Percentiles rank a stretch among this genome's conserved stretches.
These are phyloP conservation scores for Rhorus exstirpatorius DNA, from an alignment of 2,888 invertebrate species.

Conservation along the genomic window DNA sequence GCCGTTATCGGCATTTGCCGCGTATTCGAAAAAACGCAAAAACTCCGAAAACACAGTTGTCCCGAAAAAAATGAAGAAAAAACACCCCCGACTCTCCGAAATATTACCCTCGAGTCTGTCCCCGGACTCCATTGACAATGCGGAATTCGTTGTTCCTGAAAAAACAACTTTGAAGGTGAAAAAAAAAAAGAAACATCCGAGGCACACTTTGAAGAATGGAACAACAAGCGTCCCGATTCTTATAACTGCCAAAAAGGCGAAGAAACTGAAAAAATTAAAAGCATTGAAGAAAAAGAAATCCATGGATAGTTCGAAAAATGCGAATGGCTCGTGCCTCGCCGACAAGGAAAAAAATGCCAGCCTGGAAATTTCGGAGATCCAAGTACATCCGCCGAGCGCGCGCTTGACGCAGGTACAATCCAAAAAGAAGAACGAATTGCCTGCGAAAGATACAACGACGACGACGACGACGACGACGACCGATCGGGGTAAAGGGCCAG, in stretches of 20 bases:
- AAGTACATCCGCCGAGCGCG: background rate
- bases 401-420: background rate
- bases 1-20: slow-evolving; percentile 77
- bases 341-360: background rate
- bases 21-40: slow-evolving; percentile 73
- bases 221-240: background rate
- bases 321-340: too few species aligned
- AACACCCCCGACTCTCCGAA: slow-evolving; percentile 25
- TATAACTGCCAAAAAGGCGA: background rate
- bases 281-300: background rate
- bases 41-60: slow-evolving; percentile 38
- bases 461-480: slow-evolving; percentile 1
- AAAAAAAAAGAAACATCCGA: slow-evolving; percentile 40
- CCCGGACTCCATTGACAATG: background rate
- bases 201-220: slow-evolving; percentile 45
- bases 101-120: background rate
- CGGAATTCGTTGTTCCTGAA: too few species aligned
- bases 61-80: slow-evolving; percentile 64
- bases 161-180: slow-evolving; percentile 12
- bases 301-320: background rate
- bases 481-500: background rate
- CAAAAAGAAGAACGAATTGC: slow-evolving; percentile 1
- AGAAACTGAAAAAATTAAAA: slow-evolving; percentile 29
- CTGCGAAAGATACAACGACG: background rate
- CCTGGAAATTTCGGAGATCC: background rate